A percentile compares a stretch with the other conserved stretches of the same genome.
phyloP scores from a whole-genome alignment of 2,113 vertebrate genomes.

The Anoplopoma fimbria region DNA sequence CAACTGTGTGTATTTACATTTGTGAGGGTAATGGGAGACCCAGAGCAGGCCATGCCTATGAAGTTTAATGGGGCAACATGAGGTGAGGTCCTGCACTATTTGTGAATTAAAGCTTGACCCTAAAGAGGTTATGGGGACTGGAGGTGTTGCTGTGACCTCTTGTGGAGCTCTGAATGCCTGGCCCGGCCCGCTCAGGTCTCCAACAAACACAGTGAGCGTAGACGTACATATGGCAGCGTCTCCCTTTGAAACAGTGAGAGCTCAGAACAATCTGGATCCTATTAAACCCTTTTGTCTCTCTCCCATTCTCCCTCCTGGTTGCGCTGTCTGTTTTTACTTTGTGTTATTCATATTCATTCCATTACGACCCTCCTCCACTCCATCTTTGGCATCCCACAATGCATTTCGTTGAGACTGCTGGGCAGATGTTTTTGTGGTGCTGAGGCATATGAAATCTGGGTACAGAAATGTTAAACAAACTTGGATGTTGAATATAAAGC shows the following conservation, averaged over 20 bases:
- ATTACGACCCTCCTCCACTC: conserved; percentile 47
- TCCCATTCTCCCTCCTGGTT: conserved; percentile 66
- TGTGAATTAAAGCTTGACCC: conserved; percentile 62
- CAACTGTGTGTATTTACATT: conserved; percentile 24
- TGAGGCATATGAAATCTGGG: conserved; percentile 15
- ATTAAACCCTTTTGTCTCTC: conserved; percentile 72
- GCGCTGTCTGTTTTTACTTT: conserved; percentile 76
- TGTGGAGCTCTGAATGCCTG: conserved; percentile 31
- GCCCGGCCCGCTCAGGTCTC: neutral
- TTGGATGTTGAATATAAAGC: conserved; percentile 1
- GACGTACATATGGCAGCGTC: conserved; percentile 41
- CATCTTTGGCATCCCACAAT: conserved; percentile 69
- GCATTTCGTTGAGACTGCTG: conserved; percentile 69
- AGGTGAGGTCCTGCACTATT: conserved; percentile 68
- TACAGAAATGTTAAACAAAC: conserved; percentile 23
- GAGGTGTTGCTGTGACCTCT: conserved; percentile 67
- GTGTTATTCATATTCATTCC: conserved; percentile 78
- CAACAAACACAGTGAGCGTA: conserved; percentile 29
- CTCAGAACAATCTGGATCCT: conserved; percentile 66
- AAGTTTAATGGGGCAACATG: conserved; percentile 68
- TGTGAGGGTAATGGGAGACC: conserved; percentile 44
- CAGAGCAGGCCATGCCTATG: conserved; percentile 39
- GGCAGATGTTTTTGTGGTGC: conserved; percentile 76
- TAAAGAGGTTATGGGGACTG: conserved; percentile 58
- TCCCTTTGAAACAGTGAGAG: conserved; percentile 67